phyloP scores from a whole-genome alignment of 2,113 vertebrate genomes.

The Amblyornis subalaris region DNA sequence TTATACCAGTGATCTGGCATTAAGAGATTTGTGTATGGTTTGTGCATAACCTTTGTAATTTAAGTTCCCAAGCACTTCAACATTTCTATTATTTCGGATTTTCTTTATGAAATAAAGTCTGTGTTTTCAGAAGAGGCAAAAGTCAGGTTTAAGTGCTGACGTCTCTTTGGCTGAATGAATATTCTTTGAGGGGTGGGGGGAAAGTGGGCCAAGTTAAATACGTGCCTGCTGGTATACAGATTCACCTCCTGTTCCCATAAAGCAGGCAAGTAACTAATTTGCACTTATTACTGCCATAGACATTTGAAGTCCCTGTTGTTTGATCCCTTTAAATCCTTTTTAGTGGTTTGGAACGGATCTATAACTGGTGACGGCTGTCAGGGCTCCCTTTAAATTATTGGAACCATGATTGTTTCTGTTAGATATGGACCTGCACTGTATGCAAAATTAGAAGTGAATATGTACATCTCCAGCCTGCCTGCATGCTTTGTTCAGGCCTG shows the following conservation, averaged over 20 bases:
- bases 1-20: not conserved
- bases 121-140: not conserved
- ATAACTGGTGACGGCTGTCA: not conserved
- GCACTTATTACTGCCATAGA: not conserved
- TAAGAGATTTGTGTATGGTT: not conserved
- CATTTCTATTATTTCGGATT: not conserved
- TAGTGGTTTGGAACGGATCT: not conserved
- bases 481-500: not conserved
- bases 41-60: not conserved
- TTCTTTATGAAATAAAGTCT: not conserved
- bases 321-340: not conserved
- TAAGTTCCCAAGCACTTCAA: not conserved
- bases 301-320: not conserved
- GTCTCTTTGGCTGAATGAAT: not conserved
- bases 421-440: not conserved
- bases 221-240: not conserved
- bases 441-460: not conserved
- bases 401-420: not conserved
- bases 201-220: not conserved
- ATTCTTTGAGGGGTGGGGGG: not conserved
- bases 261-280: not conserved
- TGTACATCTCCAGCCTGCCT: not conserved
- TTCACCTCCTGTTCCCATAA: not conserved
- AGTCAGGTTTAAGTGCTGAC: not conserved
- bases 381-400: not conserved